Evolutionary conservation across 2,888 invertebrate species (phyloP), one percentile per base, ranked within the genome.

Genomic region (Pyrrhosoma nymphula): DNA sequence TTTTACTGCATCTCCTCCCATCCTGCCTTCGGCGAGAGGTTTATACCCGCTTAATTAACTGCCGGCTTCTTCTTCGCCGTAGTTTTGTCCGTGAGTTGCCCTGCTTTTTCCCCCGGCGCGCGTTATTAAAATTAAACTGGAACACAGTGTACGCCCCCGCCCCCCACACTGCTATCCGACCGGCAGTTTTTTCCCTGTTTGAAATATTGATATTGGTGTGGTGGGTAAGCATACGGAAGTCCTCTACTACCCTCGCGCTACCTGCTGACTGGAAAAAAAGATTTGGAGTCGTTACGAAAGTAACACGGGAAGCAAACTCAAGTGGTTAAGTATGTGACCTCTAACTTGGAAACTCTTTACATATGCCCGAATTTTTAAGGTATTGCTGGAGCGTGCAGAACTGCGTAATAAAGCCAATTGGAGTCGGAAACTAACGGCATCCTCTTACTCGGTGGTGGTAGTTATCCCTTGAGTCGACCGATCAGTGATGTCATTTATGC

Each of bases 111-210:
- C 82, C 82, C 35, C 35, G 4, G 16, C 26, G 35, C 10, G 30
- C 35, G 35, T 82, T 82, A 82, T 82, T 82, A 82, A 82, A 82
- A 82, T 82, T 82, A 82, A 82, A 35, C 30, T 26, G 35, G 82
- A 3, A 82, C 82, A 82, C 30, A 26, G 82, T 35, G 26, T 12
- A 82, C 35, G 82, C 82, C 82, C 26, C 16, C 35, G 0, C 47
- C 47, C 8, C 47, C 47, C 47, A 47, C 47, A 47, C 47, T 47
- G 30, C 35, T 35, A 35, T 35, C 35, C 0, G 69, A 1, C 69
- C 69, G 23, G 18, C 69, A 26, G 69, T 69, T 35, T 35, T 82
- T 82, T 30, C 82, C 30, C 35, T 26, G 82, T 16, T 35, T 14
- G n/a, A 35, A 82, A 82, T 82, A 16, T 30, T 35, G 1, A 69